Evolutionary conservation across 2,797 vertebrate genomes (phyloP), one percentile per base, ranked within the genome.

Genomic region (Brotogeris chrysoptera): DNA sequence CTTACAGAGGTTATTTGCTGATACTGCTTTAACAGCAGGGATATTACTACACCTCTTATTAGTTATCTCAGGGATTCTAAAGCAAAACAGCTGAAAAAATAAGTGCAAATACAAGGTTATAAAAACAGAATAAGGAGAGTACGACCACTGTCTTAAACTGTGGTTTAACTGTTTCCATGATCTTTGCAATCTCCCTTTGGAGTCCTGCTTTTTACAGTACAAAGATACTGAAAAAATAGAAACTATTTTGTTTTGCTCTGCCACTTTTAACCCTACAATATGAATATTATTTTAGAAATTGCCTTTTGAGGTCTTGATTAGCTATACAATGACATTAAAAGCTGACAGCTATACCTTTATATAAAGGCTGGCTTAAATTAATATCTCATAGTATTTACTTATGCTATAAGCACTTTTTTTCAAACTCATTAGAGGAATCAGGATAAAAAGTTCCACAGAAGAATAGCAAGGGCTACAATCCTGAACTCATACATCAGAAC

Each of bases 61-160:
- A 94, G 85, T 95, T 93, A 94, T 92, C 88, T 93, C 68, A 66
- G 61, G 64, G 74, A 68, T 86, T 70, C 70, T 87, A 85, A 82
- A 76, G 81, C 47, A 88, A 91, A 92, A 77, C 94, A 94, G 87
- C 70, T 93, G 87, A 91, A 90, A 91, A 93, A 95, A 80, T 70
- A 95, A 86, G 36, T 71, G 46, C 52, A 89, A 90, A 93, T 43
- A 80, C 57, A 90, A 93, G 76, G 88, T 88, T 85, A 91, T 66
- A 61, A 93, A 94, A 95, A 84, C 46, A 92, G 84, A 94, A 52
- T n/a, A 38, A 70, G 47, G 82, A 72, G 77, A 88, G 16, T 38
- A 81, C 1, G 18, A 47, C 53, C 1, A 10, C 53, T 76, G 32
- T 52, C 53, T 90, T 55, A 47, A 84, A 81, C 39, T 50, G 53